These are phyloP conservation scores for Synanthedon formicaeformis DNA, from an alignment of 2,888 invertebrate species.

Conservation along the genomic window DNA sequence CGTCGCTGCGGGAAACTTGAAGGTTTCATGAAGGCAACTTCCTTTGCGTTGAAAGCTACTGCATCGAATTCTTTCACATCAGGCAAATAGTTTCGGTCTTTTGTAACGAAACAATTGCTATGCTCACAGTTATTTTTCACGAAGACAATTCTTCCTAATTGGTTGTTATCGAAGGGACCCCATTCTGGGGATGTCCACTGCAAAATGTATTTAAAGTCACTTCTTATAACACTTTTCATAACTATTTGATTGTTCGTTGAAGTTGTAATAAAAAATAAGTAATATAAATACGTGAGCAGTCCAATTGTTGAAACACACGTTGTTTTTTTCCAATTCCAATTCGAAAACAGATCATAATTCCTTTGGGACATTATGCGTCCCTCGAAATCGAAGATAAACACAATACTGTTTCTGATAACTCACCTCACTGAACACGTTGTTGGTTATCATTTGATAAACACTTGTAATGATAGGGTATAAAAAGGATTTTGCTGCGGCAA, in stretches of 20 bases:
- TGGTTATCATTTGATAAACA: too few species aligned
- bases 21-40: background rate
- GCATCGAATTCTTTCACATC: conserved; percentile 15
- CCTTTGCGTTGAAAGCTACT: conserved; percentile 12
- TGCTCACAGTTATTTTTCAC: conserved; percentile 10
- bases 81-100: conserved; percentile 4
- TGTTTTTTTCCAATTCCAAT: background rate
- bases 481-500: too few species aligned
- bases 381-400: too few species aligned
- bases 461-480: too few species aligned
- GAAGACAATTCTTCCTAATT: conserved; percentile 10
- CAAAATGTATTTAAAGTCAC: background rate
- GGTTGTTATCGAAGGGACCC: conserved; percentile 8
- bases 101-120: conserved; percentile 15
- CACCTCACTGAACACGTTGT: too few species aligned
- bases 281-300: background rate
- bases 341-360: background rate
- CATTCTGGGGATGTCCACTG: conserved; percentile 2
- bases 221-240: background rate
- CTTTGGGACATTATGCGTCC: background rate
- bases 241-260: background rate
- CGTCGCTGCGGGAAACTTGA: conserved; percentile 18
- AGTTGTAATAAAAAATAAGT: background rate
- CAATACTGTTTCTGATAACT: too few species aligned
- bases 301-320: background rate